Evolutionary conservation across 2,797 vertebrate genomes (phyloP).

Genomic region (Cyclopterus lumpus): DNA sequence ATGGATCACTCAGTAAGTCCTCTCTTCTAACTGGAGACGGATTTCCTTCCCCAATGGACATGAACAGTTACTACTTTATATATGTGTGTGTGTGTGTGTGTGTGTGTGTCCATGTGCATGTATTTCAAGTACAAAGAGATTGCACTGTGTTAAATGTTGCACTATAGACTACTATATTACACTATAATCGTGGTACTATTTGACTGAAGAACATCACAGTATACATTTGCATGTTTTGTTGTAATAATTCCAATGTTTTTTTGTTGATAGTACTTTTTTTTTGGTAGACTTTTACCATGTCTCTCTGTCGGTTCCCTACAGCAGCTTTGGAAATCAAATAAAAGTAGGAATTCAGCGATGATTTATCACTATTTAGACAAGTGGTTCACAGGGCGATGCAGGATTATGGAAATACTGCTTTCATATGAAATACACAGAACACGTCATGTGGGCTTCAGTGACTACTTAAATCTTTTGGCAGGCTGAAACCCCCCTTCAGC

Average conservation of each 20-base stretch:
- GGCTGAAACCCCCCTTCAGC: constrained; percentile 28
- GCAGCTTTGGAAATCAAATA: constrained; percentile 83
- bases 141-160: constrained; percentile 18
- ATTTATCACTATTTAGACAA: constrained; percentile 94
- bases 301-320: constrained; percentile 75
- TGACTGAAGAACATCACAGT: constrained; percentile 9
- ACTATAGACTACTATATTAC: neutral
- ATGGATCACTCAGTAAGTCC: constrained; percentile 71
- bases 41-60: constrained; percentile 65
- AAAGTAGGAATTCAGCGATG: constrained; percentile 84
- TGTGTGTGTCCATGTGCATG: neutral
- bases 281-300: constrained; percentile 42
- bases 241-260: constrained; percentile 5
- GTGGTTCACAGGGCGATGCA: constrained; percentile 85
- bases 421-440: constrained; percentile 77
- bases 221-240: constrained; percentile 25
- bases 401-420: constrained; percentile 80
- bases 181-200: constrained; percentile 10
- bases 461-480: constrained; percentile 81
- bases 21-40: constrained; percentile 57
- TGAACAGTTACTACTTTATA: constrained; percentile 40
- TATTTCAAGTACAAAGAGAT: neutral
- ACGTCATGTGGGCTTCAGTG: constrained; percentile 75
- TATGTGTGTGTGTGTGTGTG: constrained; percentile 13
- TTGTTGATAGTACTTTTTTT: constrained; percentile 11